Base-by-base conservation (phyloP, 1,140 invertebrate species). In the Anoplolepis gracilipes region DNA sequence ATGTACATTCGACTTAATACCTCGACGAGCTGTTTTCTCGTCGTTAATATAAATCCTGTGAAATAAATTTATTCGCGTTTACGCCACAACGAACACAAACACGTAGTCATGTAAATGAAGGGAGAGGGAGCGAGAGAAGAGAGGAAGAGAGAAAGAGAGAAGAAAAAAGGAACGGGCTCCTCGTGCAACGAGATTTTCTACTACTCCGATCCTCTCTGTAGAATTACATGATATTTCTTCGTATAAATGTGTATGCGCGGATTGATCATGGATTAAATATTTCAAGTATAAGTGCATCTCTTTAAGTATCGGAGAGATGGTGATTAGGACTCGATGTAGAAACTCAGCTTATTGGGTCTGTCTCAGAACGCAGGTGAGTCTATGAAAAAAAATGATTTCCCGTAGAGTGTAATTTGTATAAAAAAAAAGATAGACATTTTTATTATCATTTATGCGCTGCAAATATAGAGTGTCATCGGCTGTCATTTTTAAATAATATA, bases 31-130 rank as follows among this genome's bases (percentile, higher is more conserved):
- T 19, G 13, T 61, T 76, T 42, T 57, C 76, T 76, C 70, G 39
- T 65, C 61, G 67, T 84, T 86, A 70, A 22, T 86, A 84, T 84
- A 86, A 88, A 86, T 89, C 77, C 10, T 2, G 59, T 46, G 78
- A 86, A 86, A 57, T 78, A 69, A 73, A 89, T 89, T 87, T 89
- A 86, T 85, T 85, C 69, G 49, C 79, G 46, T 55, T 75, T 76
- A 59, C 28, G 62, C 42, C 49, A 64, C 61, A 33, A 46, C 53
- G 65, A 53, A 67, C 33, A 53, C 55, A 72, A 13, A 77, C n/a
- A 3, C 22, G 22, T n/a, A 39, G 36, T 28, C 33, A 2, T 11
- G 64, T 53, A 19, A 46, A 11, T 11, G 30, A 11, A 25, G 22
- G 13, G 16, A 39, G 25, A 4, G 8, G 11, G 19, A 25, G 46